These are phyloP conservation scores for Falco naumanni DNA, from an alignment of 2,797 vertebrate species.

Conservation along the genomic window DNA sequence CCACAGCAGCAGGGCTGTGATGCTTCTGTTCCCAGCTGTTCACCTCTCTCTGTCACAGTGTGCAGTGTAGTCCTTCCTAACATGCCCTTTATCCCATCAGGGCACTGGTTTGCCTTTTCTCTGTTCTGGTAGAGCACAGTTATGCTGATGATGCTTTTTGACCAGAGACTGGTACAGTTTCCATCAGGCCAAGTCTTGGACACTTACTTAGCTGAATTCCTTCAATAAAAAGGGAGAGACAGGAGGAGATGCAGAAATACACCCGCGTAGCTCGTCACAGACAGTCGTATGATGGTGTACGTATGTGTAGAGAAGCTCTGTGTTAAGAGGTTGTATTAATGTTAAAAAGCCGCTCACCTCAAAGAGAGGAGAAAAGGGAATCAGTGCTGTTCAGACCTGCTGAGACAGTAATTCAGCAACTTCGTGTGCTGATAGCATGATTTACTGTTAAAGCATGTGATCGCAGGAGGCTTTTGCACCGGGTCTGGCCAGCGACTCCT, in stretches of 20 bases:
- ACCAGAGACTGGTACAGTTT: neutral
- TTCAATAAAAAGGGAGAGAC: neutral
- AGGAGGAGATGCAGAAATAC: neutral
- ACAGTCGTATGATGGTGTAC: neutral
- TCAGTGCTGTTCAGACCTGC: neutral
- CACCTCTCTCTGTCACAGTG: rapidly evolving
- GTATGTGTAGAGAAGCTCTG: neutral
- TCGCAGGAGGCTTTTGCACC: neutral
- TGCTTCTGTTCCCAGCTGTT: rapidly evolving
- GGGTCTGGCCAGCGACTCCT: neutral
- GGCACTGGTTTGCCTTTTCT: neutral
- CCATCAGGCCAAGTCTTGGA: neutral
- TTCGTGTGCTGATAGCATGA: neutral
- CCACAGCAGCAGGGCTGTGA: neutral
- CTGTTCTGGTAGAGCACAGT: neutral
- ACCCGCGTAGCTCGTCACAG: rapidly evolving
- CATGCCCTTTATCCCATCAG: neutral
- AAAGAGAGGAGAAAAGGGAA: neutral
- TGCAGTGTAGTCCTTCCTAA: neutral
- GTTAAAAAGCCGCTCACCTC: neutral
- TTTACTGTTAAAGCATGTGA: neutral
- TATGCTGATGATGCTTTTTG: neutral
- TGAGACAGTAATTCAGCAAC: neutral
- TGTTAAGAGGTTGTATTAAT: neutral
- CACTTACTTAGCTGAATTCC: neutral